A percentile compares a stretch with the other conserved stretches of the same genome.
These are phyloP conservation scores for Rhogogaster chlorosoma DNA, from an alignment of 2,888 invertebrate species.

Conservation along the genomic window DNA sequence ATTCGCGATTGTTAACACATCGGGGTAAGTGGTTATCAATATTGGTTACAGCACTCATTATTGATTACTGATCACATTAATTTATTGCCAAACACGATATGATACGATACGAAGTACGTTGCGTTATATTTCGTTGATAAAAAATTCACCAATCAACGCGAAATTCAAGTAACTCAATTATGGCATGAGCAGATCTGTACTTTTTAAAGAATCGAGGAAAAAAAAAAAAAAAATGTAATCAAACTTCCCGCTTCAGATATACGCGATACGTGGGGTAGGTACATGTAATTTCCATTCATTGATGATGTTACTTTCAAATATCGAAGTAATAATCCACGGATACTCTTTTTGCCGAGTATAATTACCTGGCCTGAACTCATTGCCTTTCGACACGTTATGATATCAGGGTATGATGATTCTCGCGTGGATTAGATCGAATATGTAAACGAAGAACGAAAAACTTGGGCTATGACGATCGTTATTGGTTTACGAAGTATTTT, in stretches of 20 bases:
- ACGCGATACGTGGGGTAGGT: background rate
- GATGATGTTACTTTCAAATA: background rate
- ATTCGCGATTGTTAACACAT: background rate
- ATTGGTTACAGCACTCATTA: background rate
- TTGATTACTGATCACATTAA: background rate
- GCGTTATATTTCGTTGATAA: background rate
- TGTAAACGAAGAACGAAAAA: background rate
- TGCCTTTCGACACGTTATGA: background rate
- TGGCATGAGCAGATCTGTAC: background rate
- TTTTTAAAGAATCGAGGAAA: background rate
- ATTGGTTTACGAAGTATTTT: background rate
- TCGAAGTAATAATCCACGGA: background rate
- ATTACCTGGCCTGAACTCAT: background rate
- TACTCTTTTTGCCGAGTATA: background rate
- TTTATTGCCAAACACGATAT: background rate
- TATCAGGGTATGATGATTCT: background rate
- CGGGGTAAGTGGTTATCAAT: background rate
- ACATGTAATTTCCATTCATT: background rate
- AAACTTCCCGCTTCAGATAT: constrained; percentile 10
- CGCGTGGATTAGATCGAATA: background rate
- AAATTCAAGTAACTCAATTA: background rate
- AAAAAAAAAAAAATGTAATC: background rate
- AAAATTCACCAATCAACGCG: background rate
- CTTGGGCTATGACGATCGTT: background rate
- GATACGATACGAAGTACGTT: background rate